Evolutionary conservation across 2,797 vertebrate species (phyloP), one percentile per base, ranked within the genome.

Genomic region (Peromyscus eremicus): DNA sequence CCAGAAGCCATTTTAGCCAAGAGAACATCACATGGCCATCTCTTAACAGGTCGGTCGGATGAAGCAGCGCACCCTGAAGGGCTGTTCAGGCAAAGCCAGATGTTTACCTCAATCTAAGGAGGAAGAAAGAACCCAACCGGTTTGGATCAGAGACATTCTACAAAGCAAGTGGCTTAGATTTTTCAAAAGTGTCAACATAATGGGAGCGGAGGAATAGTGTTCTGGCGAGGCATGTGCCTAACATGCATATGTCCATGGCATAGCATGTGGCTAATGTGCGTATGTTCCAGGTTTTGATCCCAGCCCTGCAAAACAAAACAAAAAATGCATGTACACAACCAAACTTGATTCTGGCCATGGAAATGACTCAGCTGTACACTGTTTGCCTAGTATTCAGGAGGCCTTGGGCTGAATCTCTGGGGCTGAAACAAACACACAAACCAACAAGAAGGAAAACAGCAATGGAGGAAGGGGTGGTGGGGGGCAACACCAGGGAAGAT

Each of bases 61-160:
- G 43, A 68, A 2, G 8, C 1, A 16, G 6, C 37, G 5, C 0
- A 46, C 37, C 13, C 40, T 0, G 10, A 17, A 12, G 5, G 25
- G 3, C 0, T 32, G 29, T 7, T 37, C n/a, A 73, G 37, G 29
- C 12, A 75, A 57, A 79, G 17, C 34, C 27, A 68, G 86, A 0
- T 3, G 19, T 34, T 70, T 21, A 27, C 3, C 79, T 57, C 37
- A 60, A 32, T 60, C 90, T 82, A 62, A 76, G 77, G 3, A 55
- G 0, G 64, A 91, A 27, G 21, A 60, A 66, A 80, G 21, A 27
- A 68, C 5, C 34, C n/a, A 79, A 43, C 2, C 37, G 81, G 8
- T 55, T 14, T 60, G 68, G 71, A 60, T 29, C 14, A n/a, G 85
- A 79, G n/a, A 43, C 29, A 25, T 12, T 71, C 43, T 25, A 62